A percentile compares a stretch with the other conserved stretches of the same genome.
Evolutionary conservation across 2,888 invertebrate species (phyloP).

Genomic region (Parasteatoda lunata): DNA sequence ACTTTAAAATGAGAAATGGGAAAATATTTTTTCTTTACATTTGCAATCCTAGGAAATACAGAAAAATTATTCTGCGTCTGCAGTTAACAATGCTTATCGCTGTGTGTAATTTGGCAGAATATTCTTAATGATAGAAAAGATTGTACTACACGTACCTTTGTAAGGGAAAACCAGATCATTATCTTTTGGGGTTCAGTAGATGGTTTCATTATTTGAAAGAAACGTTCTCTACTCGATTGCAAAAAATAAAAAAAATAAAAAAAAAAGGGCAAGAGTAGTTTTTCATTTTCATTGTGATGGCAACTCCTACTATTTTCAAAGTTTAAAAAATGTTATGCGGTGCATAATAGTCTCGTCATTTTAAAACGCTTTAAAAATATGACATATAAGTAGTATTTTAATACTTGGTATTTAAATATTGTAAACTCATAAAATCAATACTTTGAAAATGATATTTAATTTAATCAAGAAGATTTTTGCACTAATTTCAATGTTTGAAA

Average conservation of each 20-base stretch:
- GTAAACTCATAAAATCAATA: no score
- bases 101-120: neutral
- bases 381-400: no score
- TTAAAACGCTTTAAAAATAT: no score
- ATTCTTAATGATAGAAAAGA: neutral
- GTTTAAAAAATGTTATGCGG: no score
- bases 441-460: no score
- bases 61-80: neutral
- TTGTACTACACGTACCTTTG: neutral
- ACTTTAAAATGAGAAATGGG: neutral
- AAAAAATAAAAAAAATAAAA: no score
- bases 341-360: no score
- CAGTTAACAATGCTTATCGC: neutral
- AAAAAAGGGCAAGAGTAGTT: neutral
- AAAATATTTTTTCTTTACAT: neutral
- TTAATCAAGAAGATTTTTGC: no score
- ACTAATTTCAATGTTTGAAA: no score
- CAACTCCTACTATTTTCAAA: no score
- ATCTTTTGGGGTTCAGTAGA: conserved; percentile 32
- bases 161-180: conserved; percentile 29
- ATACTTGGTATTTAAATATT: no score
- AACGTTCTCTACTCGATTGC: neutral
- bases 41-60: neutral
- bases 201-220: conserved; percentile 45
- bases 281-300: no score